These are phyloP conservation scores for Takifugu flavidus DNA, from an alignment of 2,113 vertebrate genomes.

Conservation along the genomic window DNA sequence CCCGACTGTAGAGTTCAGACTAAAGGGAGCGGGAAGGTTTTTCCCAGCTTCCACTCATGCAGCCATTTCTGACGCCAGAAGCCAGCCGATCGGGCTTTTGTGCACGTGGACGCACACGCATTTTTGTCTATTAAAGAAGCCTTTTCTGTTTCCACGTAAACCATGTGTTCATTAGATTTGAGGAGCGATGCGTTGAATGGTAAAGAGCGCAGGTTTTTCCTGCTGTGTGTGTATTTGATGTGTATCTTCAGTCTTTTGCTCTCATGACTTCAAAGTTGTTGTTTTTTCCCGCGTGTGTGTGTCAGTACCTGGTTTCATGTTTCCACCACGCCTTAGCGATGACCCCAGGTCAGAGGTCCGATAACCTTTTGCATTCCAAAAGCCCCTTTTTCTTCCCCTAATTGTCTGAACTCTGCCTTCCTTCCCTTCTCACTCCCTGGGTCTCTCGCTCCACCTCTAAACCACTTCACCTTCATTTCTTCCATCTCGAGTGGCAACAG, in stretches of 20 bases:
- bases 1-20: no score
- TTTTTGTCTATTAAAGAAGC: no score
- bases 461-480: slow-evolving; percentile 2
- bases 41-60: no score
- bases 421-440: neutral
- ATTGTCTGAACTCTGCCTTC: neutral
- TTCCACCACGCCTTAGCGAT: slow-evolving; percentile 31
- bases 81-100: no score
- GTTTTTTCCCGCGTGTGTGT: slow-evolving; percentile 10
- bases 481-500: neutral
- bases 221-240: no score
- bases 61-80: no score
- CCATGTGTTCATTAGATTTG: no score
- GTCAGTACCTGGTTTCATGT: slow-evolving; percentile 32
- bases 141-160: no score
- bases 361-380: slow-evolving; percentile 67
- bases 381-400: neutral
- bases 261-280: slow-evolving; percentile 3
- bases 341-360: slow-evolving; percentile 62
- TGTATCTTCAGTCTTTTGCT: slow-evolving; percentile 3
- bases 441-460: neutral
- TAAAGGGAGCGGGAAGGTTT: no score
- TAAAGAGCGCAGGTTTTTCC: no score
- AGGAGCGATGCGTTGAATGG: no score
- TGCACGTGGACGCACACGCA: no score